Conservation (phyloP, 2,113 vertebrate species). For the Jacana jacana region DNA sequence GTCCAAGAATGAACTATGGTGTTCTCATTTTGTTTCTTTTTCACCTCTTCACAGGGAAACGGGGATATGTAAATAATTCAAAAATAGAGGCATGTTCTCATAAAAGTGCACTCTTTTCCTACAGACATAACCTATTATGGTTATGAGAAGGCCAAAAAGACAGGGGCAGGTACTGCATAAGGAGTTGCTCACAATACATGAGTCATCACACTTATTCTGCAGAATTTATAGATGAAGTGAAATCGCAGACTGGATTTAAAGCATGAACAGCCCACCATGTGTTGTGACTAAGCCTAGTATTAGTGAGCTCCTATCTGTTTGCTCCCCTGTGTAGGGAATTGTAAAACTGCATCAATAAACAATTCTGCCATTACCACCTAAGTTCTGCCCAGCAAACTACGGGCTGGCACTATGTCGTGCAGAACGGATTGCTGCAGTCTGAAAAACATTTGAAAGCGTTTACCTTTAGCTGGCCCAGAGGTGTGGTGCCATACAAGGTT, state of each 20-base stretch:
- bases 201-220: slow-evolving; percentile 32
- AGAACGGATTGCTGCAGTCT: slow-evolving; percentile 57
- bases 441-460: slow-evolving; percentile 70
- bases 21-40: not conserved
- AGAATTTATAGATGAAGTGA: not conserved
- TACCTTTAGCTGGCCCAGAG: slow-evolving; percentile 76
- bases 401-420: not conserved
- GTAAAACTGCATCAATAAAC: not conserved
- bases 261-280: not conserved
- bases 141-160: not conserved
- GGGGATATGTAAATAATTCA: not conserved
- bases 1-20: not conserved
- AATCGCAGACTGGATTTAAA: slow-evolving; percentile 22
- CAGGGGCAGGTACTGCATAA: not conserved
- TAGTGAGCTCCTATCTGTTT: not conserved
- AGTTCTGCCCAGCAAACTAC: not conserved
- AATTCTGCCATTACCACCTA: not conserved
- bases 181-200: not conserved
- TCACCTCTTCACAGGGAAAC: not conserved
- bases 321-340: not conserved
- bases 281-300: not conserved
- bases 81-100: not conserved
- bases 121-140: not conserved
- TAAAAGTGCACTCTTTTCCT: not conserved
- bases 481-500: slow-evolving; percentile 68